Evolutionary conservation across 2,797 vertebrate species (phyloP), one percentile per base, ranked within the genome.

Genomic region (Tragelaphus oryx): DNA sequence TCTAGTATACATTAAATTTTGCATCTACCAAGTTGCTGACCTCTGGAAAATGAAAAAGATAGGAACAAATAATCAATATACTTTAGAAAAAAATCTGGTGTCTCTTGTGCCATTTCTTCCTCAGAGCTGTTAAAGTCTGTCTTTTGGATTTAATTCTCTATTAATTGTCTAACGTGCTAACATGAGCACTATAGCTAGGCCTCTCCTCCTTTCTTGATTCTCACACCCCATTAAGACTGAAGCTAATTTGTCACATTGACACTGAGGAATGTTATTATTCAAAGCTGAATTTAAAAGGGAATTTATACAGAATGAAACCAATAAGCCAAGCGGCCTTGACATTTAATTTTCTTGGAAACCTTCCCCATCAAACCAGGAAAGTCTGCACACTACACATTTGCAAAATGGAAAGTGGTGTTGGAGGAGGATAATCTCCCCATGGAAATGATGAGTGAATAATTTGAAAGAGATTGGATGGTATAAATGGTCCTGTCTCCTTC

Each of bases 331-430:
- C 88, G 94, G 74, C 80, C 91, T 93, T 98, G 98, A 98, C 97
- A 97, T 98, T 98, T 98, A 96, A 97, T 98, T 98, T 98, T 97
- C 97, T 95, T 98, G 96, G 97, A 98, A 98, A 96, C 97, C 97
- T 94, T 97, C 98, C 41, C 83, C 97, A 82, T 96, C 79, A 76
- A 98, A 97, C 96, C 95, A 93, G 94, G 79, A 87, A 96, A 50
- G 81, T 85, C 85, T 94, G 95, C 54, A 55, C 41, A 74, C 71
- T 85, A 54, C 89, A 74, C 30, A 89, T 96, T 98, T 98, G 96
- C 90, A 92, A 98, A 97, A 98, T 97, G 79, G 95, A 96, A 95
- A 88, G 82, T 89, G 92, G 11, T 93, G n/a, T 96, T 96, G 95
- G 20, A 62, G 92, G 65, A 81, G 30, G 91, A 33, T 89, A 97